A percentile compares a stretch with the other conserved stretches of the same genome.
These are phyloP conservation scores for Onychostruthus taczanowskii DNA, from an alignment of 2,113 vertebrate species.

Conservation along the genomic window DNA sequence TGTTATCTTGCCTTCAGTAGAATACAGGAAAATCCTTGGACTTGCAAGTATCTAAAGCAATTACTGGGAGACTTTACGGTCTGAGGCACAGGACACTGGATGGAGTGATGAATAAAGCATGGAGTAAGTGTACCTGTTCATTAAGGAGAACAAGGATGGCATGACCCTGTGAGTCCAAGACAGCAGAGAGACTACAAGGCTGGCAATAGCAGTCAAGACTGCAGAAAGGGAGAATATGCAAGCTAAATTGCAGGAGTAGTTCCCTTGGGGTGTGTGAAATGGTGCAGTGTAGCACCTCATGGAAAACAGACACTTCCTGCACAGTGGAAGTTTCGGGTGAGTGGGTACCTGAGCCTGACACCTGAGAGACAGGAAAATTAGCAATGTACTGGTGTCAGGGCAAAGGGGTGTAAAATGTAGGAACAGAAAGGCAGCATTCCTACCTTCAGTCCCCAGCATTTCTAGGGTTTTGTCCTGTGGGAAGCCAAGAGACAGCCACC, in stretches of 20 bases:
- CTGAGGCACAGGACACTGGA: background rate
- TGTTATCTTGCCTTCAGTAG: accelerated
- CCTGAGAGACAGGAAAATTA: background rate
- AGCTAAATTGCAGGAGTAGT: background rate
- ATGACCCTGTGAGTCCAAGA: accelerated
- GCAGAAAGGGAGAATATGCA: background rate
- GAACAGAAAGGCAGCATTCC: background rate
- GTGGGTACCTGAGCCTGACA: background rate
- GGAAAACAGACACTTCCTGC: background rate
- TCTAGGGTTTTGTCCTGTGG: background rate
- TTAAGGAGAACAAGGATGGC: no score
- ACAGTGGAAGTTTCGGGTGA: background rate
- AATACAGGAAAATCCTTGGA: background rate
- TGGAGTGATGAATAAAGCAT: accelerated
- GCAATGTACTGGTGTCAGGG: background rate
- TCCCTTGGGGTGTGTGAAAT: background rate
- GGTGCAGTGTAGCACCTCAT: background rate
- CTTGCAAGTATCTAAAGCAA: background rate
- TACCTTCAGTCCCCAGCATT: background rate
- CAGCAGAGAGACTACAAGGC: background rate
- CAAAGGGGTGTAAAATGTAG: background rate
- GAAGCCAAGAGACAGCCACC: background rate
- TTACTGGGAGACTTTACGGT: background rate
- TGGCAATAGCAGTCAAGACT: accelerated
- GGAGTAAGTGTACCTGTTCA: background rate